Evolutionary conservation across 2,888 invertebrate genomes (phyloP), one percentile per base, ranked within the genome.

Genomic region (Agrotis exclamationis): DNA sequence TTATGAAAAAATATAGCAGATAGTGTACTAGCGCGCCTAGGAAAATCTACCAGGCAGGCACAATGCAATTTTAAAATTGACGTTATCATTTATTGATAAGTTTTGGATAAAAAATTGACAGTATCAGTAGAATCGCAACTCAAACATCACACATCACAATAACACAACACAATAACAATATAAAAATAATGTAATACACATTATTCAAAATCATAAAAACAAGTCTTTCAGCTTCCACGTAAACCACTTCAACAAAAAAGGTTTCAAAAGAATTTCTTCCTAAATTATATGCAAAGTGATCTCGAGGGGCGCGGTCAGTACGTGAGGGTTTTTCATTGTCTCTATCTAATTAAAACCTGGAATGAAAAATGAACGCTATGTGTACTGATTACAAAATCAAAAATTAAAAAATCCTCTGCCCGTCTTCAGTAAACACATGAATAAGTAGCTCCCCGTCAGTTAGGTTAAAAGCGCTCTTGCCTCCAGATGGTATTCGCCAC

Each of bases 241-340:
- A 44, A 71, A 71, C 28, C 63, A 62, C 18, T 18, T 22, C 45
- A 79, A 53, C 47, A 73, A 68, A 68, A 76, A 70, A 53, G 65
- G 28, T 48, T 57, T 59, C 67, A 63, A 75, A 70, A 73, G 54
- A 75, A 71, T 70, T 70, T 63, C 28, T 65, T 65, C 63, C 60
- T 68, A 83, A 81, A 81, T 76, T 59, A 69, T 83, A 84, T 79
- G 85, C 79, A 84, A 83, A 83, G 74, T 54, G 71, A 59, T 68
- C 82, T 51, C 70, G 24, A 76, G 74, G 79, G 81, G 69, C 53
- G 54, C 66, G 57, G 74, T 45, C 69, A 64, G 76, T 79, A 83
- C 83, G 83, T 83, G 85, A 84, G 70, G 71, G 79, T 63, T 82
- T 82, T 84, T 76, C 76, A 85, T 72, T 75, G 70, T 74, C 80